Base-by-base conservation (phyloP, 2,113 vertebrate species). In the Lathamus discolor region DNA sequence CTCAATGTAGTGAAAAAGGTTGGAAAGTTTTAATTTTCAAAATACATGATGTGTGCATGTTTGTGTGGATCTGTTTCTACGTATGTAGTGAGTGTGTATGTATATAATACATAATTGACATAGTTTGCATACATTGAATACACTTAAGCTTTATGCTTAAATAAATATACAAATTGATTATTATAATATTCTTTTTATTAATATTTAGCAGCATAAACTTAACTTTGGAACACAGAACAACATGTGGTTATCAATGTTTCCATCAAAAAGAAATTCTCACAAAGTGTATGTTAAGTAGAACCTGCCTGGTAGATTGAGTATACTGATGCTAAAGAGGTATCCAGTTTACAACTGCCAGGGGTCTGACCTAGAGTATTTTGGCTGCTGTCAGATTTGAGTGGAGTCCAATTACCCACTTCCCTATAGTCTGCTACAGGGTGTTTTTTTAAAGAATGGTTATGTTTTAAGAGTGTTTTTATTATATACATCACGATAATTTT, bases 1-100 rank as follows among this genome's bases (percentile, higher is more conserved):
- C 99, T 99, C 62, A 99, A 99, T 19, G 99, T 99, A 41, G 99
- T 99, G 91, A 99, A 99, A 97, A 99, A 99, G 99, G 99, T 99
- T 70, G n/a, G 97, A 62, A 72, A 13, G 33, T 12, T 88, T 95
- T 76, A 82, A 52, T 88, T 84, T 91, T 73, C 69, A 11, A 81
- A 88, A 76, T 66, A 28, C 12, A 2, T 48, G 13, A 31, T 37
- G 11, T 88, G 54, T 74, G 49, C 22, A 2, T 78, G n/a, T 73
- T 54, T 78, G 12, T 51, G 27, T 88, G 37, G 67, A 13, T 93
- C 57, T 49, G 35, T 61, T 68, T 54, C 25, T 76, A 33, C 13
- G 6, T 51, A 7, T 31, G 31, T 43, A 48, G 29, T 67, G 46
- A 52, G 20, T 43, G 51, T 54, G 37, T 35, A 11, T 54, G 64